A percentile compares a stretch with the other conserved stretches of the same genome.
phyloP scores from a whole-genome alignment of 2,113 vertebrate species.

The Equus przewalskii region DNA sequence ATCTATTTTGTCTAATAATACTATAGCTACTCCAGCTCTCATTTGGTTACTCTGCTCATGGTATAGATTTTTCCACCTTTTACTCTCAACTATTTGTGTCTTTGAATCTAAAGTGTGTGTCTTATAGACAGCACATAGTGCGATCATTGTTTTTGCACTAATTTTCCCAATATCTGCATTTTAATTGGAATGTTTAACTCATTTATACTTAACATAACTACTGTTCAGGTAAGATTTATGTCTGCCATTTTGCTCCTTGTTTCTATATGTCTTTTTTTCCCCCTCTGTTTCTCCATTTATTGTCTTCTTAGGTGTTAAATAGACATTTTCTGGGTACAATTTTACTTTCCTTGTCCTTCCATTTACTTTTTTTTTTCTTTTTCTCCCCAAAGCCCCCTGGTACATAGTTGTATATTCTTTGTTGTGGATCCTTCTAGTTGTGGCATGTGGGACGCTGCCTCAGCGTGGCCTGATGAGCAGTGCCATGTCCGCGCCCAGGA shows the following conservation, averaged over 20 bases:
- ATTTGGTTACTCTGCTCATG: not conserved
- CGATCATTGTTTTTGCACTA: not conserved
- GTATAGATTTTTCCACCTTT: not conserved
- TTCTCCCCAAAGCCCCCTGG: too few relatives aligned
- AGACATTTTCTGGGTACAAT: not conserved
- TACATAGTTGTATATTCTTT: too few relatives aligned
- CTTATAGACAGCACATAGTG: not conserved
- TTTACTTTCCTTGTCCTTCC: not conserved
- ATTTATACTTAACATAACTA: not conserved
- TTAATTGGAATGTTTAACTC: not conserved
- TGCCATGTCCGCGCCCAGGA: too few relatives aligned
- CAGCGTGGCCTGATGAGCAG: too few relatives aligned
- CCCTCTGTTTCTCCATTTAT: not conserved
- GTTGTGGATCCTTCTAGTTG: too few relatives aligned
- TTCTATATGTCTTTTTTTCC: not conserved
- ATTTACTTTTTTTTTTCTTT: not conserved
- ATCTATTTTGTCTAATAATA: not conserved
- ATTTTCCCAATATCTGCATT: not conserved
- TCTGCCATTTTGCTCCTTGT: not conserved
- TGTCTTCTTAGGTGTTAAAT: not conserved
- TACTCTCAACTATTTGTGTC: not conserved
- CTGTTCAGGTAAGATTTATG: not conserved
- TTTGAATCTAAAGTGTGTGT: not conserved
- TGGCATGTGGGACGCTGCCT: too few relatives aligned
- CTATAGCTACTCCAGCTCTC: not conserved